A percentile compares a stretch with the other conserved stretches of the same genome.
phyloP scores from a whole-genome alignment of 2,888 invertebrate species.

The Mesorhabditis belari region DNA sequence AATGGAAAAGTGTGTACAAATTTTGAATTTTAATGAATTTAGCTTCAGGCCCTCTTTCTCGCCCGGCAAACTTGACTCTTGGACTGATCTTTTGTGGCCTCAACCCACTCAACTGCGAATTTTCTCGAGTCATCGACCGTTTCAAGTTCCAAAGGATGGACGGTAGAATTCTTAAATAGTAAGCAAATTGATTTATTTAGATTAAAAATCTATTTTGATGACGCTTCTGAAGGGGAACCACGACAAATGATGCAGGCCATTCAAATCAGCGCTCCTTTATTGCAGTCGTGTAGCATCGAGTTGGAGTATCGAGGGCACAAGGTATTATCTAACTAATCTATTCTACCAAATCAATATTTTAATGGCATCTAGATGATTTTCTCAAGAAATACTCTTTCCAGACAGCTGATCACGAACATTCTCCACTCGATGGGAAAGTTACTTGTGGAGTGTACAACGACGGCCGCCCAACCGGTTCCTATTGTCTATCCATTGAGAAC shows the following conservation, averaged over 20 bases:
- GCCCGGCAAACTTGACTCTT: conserved; percentile 52
- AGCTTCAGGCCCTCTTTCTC: not conserved
- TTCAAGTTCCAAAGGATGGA: conserved; percentile 26
- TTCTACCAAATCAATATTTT: conserved; percentile 7
- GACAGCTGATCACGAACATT: conserved; percentile 28
- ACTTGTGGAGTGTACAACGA: conserved; percentile 39
- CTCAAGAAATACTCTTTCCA: conserved; percentile 5
- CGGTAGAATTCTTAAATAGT: no score
- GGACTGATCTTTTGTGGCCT: conserved; percentile 62
- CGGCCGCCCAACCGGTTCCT: conserved; percentile 31
- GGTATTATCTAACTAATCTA: conserved; percentile 7
- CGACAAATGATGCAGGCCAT: conserved; percentile 40
- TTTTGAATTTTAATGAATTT: not conserved
- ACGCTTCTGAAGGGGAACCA: conserved; percentile 31
- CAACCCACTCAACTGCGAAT: conserved; percentile 60
- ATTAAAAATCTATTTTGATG: conserved; percentile 42
- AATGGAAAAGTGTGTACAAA: conserved; percentile 13
- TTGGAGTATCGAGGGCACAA: conserved; percentile 41
- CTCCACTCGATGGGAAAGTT: conserved; percentile 30
- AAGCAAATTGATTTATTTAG: conserved; percentile 7
- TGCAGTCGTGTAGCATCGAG: conserved; percentile 23
- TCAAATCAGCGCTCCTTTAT: conserved; percentile 29
- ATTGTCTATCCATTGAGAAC: conserved; percentile 32
- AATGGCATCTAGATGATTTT: not conserved
- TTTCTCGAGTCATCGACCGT: conserved; percentile 5